Base-by-base conservation (phyloP, 2,888 invertebrate species). In the Callyntrura guangdongensis region DNA sequence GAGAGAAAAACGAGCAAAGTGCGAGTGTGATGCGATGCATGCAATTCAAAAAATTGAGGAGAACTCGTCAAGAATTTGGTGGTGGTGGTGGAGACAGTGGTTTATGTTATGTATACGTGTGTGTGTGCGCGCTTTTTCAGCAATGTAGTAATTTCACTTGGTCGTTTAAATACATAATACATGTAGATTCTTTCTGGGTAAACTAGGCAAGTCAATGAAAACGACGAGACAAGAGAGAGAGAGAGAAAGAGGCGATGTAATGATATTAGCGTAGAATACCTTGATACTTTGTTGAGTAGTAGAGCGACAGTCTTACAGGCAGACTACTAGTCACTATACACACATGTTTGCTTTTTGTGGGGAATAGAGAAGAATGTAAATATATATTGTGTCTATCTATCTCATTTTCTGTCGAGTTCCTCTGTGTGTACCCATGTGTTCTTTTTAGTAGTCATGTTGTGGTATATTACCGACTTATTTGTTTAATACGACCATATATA, bases 1-100 rank as follows among this genome's bases (percentile, higher is more conserved):
- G 8, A 61, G 36, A 36, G 45, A 59, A 81, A 81, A 81, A 36
- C 17, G 6, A 72, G 36, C 17, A 56, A 59, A 56, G 59, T 56
- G 59, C 27, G 36, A 79, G 59, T 72, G 45, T 61, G 81, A 36
- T 81, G 61, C 45, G 61, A 67, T 49, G 83, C 83, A 83, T 83
- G 83, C 83, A 83, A 83, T 22, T 6, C 61, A 83, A 61, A 83
- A 81, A 81, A 56, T 83, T 74, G 47, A 59, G n/a, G 47, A 83
- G 61, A 17, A 83, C 20, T 83, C 61, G 47, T 83, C 83, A 59
- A 61, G 67, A 67, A 83, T 64, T 25, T 67, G 83, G 83, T 83
- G 47, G 27, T 79, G 53, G 79, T 79, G 9, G 72, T 79, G 53
- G 79, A 56, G 9, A 45, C 36, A n/a, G 53, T 53, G 11, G 53